Evolutionary conservation across 2,797 vertebrate genomes (phyloP).

Genomic region (Xyrichtys novacula): DNA sequence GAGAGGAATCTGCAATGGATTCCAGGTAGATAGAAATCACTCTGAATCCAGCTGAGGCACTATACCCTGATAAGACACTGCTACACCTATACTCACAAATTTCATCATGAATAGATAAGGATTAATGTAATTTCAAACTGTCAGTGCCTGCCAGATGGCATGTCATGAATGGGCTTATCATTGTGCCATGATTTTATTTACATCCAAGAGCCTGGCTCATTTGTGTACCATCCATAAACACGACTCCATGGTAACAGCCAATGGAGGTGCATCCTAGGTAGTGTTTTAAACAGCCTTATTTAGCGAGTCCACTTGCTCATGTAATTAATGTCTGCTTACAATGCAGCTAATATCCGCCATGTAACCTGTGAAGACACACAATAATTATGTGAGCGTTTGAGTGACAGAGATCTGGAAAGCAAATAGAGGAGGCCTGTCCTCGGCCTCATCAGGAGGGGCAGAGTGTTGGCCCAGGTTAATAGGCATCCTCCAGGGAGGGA

Average conservation of each 20-base stretch:
- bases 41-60: conserved; percentile 60
- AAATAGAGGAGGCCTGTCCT: conserved; percentile 57
- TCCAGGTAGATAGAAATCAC: conserved; percentile 67
- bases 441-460: conserved; percentile 39
- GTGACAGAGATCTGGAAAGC: conserved; percentile 72
- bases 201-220: conserved; percentile 41
- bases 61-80: conserved; percentile 40
- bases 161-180: conserved; percentile 69
- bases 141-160: conserved; percentile 65
- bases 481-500: conserved; percentile 63
- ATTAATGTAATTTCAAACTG: conserved; percentile 76
- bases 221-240: conserved; percentile 38
- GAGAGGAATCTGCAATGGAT: conserved; percentile 72
- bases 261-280: conserved; percentile 4
- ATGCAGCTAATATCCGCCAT: conserved; percentile 58
- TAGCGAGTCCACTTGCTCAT: conserved; percentile 52
- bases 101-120: conserved; percentile 77
- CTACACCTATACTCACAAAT: conserved; percentile 53
- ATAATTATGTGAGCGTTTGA: conserved; percentile 68
- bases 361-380: conserved; percentile 63
- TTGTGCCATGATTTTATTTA: conserved; percentile 67
- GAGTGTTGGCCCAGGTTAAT: conserved; percentile 72
- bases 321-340: conserved; percentile 77
- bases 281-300: conserved; percentile 60
- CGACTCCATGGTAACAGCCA: conserved; percentile 49